These are phyloP conservation scores for Macaria liturata DNA, from an alignment of 2,888 invertebrate genomes.

Conservation along the genomic window DNA sequence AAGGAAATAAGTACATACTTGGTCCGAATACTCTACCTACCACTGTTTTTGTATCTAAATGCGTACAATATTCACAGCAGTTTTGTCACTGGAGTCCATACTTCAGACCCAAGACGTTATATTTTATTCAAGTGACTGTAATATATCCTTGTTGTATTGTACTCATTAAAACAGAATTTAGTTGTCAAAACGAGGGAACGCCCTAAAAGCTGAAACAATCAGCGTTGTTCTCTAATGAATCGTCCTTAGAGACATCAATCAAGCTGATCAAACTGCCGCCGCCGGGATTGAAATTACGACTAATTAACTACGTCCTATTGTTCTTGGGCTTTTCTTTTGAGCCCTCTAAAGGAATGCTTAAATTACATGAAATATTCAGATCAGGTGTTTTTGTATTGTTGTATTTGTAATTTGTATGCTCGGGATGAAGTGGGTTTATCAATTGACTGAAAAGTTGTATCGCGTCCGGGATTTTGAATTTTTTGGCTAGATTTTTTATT, in stretches of 20 bases:
- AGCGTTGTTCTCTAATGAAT: slow-evolving; percentile 49
- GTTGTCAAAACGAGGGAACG: slow-evolving; percentile 28
- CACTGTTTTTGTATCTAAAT: too few species aligned
- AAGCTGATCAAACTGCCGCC: slow-evolving; percentile 46
- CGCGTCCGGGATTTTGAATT: too few species aligned
- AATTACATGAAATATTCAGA: slow-evolving; percentile 12
- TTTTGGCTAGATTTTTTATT: too few species aligned
- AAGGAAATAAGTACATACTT: too few species aligned
- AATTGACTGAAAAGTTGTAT: too few species aligned
- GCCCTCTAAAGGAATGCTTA: not conserved
- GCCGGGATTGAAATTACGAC: slow-evolving; percentile 35
- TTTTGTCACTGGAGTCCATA: too few species aligned
- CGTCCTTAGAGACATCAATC: slow-evolving; percentile 49
- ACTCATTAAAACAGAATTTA: slow-evolving; percentile 29
- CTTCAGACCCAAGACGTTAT: too few species aligned
- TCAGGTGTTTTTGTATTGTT: slow-evolving; percentile 1
- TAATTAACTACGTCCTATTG: slow-evolving; percentile 39
- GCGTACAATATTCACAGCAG: too few species aligned
- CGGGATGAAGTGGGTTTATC: too few species aligned
- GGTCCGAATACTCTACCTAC: too few species aligned
- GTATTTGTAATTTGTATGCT: too few species aligned
- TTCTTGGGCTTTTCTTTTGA: slow-evolving; percentile 15
- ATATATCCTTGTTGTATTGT: not conserved
- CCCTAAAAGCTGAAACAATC: slow-evolving; percentile 32
- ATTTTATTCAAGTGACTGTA: too few species aligned